Evolutionary conservation across 2,113 vertebrate species (phyloP).

Genomic region (Protomyctophum bolini): DNA sequence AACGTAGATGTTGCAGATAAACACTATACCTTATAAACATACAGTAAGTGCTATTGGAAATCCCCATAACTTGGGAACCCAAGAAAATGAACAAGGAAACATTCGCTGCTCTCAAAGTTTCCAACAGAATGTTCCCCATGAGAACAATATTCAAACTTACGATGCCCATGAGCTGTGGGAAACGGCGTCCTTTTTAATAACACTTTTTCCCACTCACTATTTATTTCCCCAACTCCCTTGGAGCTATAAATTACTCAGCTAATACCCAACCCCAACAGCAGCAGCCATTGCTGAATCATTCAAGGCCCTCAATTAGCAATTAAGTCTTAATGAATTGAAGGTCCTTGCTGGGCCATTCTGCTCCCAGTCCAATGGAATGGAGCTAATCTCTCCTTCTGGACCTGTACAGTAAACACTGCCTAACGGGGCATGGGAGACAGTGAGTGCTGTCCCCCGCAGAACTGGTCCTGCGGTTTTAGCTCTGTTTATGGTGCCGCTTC

Average conservation of each 20-base stretch:
- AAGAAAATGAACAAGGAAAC: slow-evolving; percentile 10
- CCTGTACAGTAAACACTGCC: slow-evolving; percentile 56
- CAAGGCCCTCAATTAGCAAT: slow-evolving; percentile 76
- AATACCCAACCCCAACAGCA: slow-evolving; percentile 59
- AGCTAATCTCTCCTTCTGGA: slow-evolving; percentile 63
- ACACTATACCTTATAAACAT: neutral
- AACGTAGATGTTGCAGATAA: slow-evolving; percentile 13
- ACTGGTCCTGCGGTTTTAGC: slow-evolving; percentile 8
- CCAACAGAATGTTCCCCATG: neutral
- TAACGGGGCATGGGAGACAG: slow-evolving; percentile 34
- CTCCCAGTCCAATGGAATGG: slow-evolving; percentile 52
- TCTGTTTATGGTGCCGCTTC: slow-evolving; percentile 39
- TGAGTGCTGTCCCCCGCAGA: neutral
- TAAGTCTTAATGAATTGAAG: slow-evolving; percentile 73
- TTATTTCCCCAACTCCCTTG: slow-evolving; percentile 43
- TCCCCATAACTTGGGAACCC: slow-evolving; percentile 18
- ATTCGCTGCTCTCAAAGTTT: neutral
- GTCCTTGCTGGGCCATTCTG: slow-evolving; percentile 53
- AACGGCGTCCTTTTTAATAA: slow-evolving; percentile 51
- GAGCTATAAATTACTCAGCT: slow-evolving; percentile 70
- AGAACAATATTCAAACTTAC: slow-evolving; percentile 11
- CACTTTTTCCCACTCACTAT: slow-evolving; percentile 30
- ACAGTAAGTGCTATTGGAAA: slow-evolving; percentile 19
- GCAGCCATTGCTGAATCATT: slow-evolving; percentile 71
- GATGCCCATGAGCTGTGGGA: slow-evolving; percentile 23